Evolutionary conservation across 2,888 invertebrate species (phyloP).

Genomic region (Calameuta pallipes): DNA sequence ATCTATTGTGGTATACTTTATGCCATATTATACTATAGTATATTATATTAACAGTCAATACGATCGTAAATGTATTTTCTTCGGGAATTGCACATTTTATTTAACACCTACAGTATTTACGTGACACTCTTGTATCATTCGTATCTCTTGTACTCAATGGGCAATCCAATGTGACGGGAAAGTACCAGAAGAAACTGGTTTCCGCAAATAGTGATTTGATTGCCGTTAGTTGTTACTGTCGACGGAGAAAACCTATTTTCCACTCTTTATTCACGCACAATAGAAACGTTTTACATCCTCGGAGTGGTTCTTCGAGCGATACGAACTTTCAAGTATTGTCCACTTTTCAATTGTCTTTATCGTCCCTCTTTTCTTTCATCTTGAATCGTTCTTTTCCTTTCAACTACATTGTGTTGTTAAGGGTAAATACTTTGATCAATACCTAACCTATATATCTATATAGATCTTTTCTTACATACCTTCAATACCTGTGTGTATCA

Average conservation of each 20-base stretch:
- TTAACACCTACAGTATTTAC: neutral
- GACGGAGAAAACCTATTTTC: neutral
- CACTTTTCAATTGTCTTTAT: too few relatives aligned
- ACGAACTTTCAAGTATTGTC: neutral
- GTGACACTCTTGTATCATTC: neutral
- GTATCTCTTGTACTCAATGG: neutral
- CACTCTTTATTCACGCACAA: neutral
- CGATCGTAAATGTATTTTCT: too few relatives aligned
- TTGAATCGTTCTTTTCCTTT: neutral
- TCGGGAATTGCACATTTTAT: neutral
- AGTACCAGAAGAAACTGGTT: neutral
- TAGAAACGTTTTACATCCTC: neutral
- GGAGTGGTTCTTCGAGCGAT: neutral
- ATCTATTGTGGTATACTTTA: neutral
- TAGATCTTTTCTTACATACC: too few relatives aligned
- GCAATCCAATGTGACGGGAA: neutral
- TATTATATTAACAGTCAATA: too few relatives aligned
- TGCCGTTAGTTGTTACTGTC: neutral
- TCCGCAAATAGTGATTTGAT: neutral
- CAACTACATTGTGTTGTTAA: neutral
- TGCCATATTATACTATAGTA: too few relatives aligned
- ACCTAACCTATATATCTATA: neutral
- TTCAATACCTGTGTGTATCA: neutral
- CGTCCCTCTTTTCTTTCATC: neutral
- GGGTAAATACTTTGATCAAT: neutral